A percentile compares a stretch with the other conserved stretches of the same genome.
Evolutionary conservation across 2,113 vertebrate genomes (phyloP).

Genomic region (Eulemur rufifrons): DNA sequence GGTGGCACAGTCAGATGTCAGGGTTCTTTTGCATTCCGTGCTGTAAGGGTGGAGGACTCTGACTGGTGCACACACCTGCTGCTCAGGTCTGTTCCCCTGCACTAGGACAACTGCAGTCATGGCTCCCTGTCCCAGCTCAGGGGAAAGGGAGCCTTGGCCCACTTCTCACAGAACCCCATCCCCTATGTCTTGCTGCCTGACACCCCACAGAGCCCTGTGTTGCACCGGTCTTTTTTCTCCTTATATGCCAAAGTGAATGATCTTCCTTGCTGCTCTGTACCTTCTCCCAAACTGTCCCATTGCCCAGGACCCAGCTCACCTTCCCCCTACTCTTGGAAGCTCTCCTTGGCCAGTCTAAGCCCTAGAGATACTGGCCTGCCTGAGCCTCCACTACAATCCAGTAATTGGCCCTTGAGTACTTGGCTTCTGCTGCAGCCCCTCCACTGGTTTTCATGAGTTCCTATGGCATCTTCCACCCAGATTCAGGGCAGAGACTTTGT

Average conservation of each 20-base stretch:
- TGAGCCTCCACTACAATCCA: background rate
- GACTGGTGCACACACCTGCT: background rate
- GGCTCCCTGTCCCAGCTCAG: background rate
- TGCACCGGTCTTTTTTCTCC: background rate
- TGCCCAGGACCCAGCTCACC: background rate
- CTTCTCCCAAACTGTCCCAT: background rate
- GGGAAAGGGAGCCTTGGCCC: background rate
- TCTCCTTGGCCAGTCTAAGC: background rate
- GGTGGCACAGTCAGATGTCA: background rate
- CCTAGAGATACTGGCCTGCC: background rate
- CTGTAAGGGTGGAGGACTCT: background rate
- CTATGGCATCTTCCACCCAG: background rate
- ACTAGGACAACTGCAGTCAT: background rate
- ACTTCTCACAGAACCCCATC: background rate
- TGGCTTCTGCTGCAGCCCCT: no score
- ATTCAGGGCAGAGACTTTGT: background rate
- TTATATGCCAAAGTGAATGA: background rate
- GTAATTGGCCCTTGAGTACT: background rate
- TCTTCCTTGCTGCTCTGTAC: background rate
- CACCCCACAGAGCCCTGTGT: background rate
- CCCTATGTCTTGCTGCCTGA: background rate
- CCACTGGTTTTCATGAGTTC: background rate
- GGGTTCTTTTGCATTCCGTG: background rate
- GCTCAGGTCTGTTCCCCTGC: background rate
- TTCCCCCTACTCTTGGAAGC: background rate